These are phyloP conservation scores for Conistra vaccinii DNA, from an alignment of 2,888 invertebrate species.

Conservation along the genomic window DNA sequence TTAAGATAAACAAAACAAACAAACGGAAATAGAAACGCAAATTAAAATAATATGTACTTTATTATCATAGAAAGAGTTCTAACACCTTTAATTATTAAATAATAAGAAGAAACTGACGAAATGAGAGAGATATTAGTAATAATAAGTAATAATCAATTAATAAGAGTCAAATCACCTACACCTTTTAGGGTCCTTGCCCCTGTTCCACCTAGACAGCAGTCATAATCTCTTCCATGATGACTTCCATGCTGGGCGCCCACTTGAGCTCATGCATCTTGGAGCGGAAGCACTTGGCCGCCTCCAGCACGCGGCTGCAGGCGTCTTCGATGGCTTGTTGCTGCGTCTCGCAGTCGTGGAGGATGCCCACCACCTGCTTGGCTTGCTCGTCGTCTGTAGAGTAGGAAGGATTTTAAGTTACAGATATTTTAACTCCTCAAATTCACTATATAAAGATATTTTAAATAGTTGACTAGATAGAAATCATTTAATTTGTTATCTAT, in stretches of 20 bases:
- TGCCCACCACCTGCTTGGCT: slow-evolving; percentile 79
- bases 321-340: slow-evolving; percentile 68
- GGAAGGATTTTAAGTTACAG: not conserved
- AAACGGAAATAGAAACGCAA: not conserved
- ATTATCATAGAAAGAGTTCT: not conserved
- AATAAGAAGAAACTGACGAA: slow-evolving; percentile 1
- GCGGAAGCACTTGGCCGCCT: slow-evolving; percentile 84
- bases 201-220: slow-evolving; percentile 67
- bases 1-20: not conserved
- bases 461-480: not conserved
- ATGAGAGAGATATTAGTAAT: not conserved
- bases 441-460: not conserved
- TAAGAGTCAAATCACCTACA: not conserved
- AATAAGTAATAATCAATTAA: not conserved
- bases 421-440: not conserved
- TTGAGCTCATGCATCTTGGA: slow-evolving; percentile 83
- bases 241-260: slow-evolving; percentile 85
- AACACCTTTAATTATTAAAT: slow-evolving; percentile 8
- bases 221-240: slow-evolving; percentile 81
- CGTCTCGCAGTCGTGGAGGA: slow-evolving; percentile 82
- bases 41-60: not conserved
- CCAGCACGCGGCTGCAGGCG: slow-evolving; percentile 76
- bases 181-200: not conserved
- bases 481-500: not conserved
- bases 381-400: slow-evolving; percentile 76